Evolutionary conservation across 37 sponge, comb jelly and placozoan species (phyloP).

Genomic region (Hexactinellida sp.): DNA sequence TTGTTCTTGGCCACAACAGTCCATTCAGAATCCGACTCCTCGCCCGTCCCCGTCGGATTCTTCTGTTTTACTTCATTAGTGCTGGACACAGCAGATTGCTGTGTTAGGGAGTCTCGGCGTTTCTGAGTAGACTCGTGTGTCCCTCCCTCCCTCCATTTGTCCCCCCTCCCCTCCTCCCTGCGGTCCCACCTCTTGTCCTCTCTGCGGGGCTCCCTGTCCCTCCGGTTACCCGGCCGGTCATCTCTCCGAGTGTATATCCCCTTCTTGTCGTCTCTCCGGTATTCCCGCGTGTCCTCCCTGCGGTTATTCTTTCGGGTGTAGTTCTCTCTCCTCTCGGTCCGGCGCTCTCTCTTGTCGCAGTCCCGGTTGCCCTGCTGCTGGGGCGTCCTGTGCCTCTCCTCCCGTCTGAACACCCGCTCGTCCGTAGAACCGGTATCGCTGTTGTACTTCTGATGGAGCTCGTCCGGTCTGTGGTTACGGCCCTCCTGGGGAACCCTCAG

Average conservation of each 20-base stretch:
- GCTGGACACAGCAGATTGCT: not conserved
- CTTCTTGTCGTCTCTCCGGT: not conserved
- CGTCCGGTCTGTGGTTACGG: not conserved
- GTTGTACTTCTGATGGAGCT: not conserved
- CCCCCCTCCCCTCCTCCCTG: not conserved
- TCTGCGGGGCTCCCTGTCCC: not conserved
- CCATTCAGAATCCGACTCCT: not conserved
- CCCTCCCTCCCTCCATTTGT: not conserved
- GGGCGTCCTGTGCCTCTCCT: not conserved
- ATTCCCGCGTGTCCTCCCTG: not conserved
- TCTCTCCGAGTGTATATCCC: not conserved
- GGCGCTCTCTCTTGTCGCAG: not conserved
- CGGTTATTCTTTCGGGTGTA: not conserved
- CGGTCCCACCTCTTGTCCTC: not conserved
- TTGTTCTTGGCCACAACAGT: slow-evolving; percentile 1
- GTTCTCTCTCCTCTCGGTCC: not conserved
- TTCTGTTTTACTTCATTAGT: not conserved
- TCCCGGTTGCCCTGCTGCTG: not conserved
- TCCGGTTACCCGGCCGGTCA: not conserved
- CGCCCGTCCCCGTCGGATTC: not conserved
- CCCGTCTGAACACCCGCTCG: not conserved
- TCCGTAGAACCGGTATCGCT: not conserved
- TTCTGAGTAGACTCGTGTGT: not conserved
- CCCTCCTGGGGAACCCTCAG: too few species aligned
- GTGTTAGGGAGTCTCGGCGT: not conserved